These are phyloP conservation scores for Stigmatopora nigra DNA, from an alignment of 2,113 vertebrate genomes.

Conservation along the genomic window DNA sequence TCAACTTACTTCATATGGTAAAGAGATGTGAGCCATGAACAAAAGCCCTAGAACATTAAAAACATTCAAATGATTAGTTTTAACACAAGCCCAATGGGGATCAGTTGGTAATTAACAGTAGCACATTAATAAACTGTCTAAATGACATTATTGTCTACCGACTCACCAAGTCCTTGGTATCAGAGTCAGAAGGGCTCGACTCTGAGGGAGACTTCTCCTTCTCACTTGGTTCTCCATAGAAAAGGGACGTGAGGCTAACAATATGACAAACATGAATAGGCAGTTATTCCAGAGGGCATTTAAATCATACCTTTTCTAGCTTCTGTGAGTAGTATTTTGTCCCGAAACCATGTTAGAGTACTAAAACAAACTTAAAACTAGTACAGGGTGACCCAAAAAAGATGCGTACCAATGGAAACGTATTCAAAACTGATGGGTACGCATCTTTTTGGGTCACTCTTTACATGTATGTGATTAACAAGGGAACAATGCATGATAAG, in stretches of 20 bases:
- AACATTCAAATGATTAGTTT: not conserved
- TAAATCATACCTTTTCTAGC: not conserved
- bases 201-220: constrained; percentile 93
- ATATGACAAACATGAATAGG: not conserved
- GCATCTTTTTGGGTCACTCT: too few relatives aligned
- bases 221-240: constrained; percentile 92
- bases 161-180: constrained; percentile 87
- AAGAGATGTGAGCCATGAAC: constrained; percentile 88
- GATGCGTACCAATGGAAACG: too few relatives aligned
- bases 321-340: constrained; percentile 25
- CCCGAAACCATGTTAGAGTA: not conserved
- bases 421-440: too few relatives aligned
- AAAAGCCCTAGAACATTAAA: constrained; percentile 79
- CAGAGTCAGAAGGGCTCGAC: constrained; percentile 79
- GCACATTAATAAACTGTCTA: not conserved
- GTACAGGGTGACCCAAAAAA: too few relatives aligned
- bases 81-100: not conserved
- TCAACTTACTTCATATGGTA: constrained; percentile 93
- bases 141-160: not conserved
- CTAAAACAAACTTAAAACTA: constrained; percentile 22
- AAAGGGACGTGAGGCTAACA: constrained; percentile 84
- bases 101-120: too few relatives aligned
- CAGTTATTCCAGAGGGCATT: not conserved
- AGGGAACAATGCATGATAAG: not conserved
- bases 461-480: not conserved